Percentiles rank a stretch among this genome's conserved stretches.
Evolutionary conservation across 2,888 invertebrate species (phyloP).

Genomic region (Drosophila incognita): DNA sequence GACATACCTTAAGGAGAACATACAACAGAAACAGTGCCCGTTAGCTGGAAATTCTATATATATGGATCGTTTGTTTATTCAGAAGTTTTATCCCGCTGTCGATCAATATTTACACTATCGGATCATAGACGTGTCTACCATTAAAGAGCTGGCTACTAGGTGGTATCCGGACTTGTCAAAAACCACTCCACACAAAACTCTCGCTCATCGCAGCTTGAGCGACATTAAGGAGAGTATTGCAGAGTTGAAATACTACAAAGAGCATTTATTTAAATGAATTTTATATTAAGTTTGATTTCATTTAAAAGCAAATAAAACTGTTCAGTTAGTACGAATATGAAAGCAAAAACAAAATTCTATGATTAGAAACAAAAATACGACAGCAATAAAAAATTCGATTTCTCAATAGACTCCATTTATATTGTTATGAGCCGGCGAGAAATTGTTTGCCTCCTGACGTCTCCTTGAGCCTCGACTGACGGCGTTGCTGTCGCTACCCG

Average conservation of each 20-base stretch:
- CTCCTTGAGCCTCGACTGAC: slow-evolving; percentile 65
- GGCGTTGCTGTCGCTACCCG: slow-evolving; percentile 66
- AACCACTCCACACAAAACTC: slow-evolving; percentile 87
- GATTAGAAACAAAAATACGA: slow-evolving; percentile 82
- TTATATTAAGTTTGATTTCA: slow-evolving; percentile 13
- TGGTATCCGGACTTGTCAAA: slow-evolving; percentile 90
- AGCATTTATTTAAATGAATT: slow-evolving; percentile 86
- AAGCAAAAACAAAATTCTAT: slow-evolving; percentile 81
- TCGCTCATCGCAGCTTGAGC: slow-evolving; percentile 90
- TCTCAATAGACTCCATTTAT: slow-evolving; percentile 85
- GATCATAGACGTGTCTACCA: slow-evolving; percentile 95
- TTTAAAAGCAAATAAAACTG: slow-evolving; percentile 23
- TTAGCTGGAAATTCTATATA: slow-evolving; percentile 95
- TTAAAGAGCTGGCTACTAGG: slow-evolving; percentile 92
- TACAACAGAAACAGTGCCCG: slow-evolving; percentile 88
- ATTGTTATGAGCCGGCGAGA: slow-evolving; percentile 82
- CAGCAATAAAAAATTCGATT: slow-evolving; percentile 78
- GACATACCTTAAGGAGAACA: slow-evolving; percentile 88
- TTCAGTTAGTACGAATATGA: slow-evolving; percentile 71
- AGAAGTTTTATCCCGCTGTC: slow-evolving; percentile 91
- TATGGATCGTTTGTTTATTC: slow-evolving; percentile 93
- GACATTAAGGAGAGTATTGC: slow-evolving; percentile 94
- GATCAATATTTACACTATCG: slow-evolving; percentile 94
- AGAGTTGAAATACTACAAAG: slow-evolving; percentile 92
- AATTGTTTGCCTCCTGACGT: slow-evolving; percentile 73